A percentile compares a stretch with the other conserved stretches of the same genome.
Conservation (phyloP, 2,113 vertebrate species). For the Rhynchomys soricoides region DNA sequence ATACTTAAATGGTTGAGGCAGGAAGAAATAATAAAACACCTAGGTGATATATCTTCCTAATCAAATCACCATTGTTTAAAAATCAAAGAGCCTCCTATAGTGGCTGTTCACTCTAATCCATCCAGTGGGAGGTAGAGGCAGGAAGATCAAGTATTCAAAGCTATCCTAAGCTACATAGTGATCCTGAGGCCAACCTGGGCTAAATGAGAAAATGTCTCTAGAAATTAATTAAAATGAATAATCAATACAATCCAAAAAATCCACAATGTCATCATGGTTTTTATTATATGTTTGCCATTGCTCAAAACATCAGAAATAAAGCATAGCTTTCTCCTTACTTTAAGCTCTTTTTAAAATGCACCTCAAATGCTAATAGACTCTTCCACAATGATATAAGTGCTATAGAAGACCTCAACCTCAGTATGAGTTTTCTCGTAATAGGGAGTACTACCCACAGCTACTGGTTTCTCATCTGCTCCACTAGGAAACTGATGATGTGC, state of each 20-base stretch:
- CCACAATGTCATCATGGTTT: conserved; percentile 34
- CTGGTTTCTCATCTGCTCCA: neutral
- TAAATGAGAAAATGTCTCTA: neutral
- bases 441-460: neutral
- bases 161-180: neutral
- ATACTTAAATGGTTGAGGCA: neutral
- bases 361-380: neutral
- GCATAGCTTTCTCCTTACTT: neutral
- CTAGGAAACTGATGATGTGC: neutral
- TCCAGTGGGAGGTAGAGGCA: neutral
- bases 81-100: neutral
- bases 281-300: neutral
- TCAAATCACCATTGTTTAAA: neutral
- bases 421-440: neutral
- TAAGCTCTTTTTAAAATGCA: conserved; percentile 32
- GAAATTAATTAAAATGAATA: neutral
- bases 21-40: neutral
- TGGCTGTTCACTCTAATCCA: neutral
- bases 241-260: neutral
- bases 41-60: neutral
- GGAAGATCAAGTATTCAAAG: neutral
- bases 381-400: too few relatives aligned
- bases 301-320: conserved; percentile 47
- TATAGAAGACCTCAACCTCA: neutral
- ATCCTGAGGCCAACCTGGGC: neutral